Conservation (phyloP, 2,888 invertebrate species). For the Volucella zonaria region DNA sequence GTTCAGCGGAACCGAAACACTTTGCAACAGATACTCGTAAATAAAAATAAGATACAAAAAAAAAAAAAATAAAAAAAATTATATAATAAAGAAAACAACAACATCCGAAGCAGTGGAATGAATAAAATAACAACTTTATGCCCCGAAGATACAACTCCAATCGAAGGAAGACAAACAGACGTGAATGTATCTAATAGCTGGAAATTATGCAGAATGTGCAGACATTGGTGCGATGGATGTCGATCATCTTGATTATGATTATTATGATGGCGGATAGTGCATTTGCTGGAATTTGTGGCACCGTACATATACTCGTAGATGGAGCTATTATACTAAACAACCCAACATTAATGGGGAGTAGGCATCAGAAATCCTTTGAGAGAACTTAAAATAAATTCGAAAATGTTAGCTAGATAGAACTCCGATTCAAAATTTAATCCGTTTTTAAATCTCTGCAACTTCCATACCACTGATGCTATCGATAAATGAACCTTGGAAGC, state of each 20-base stretch:
- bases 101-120: slow-evolving; percentile 3
- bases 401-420: too few species aligned
- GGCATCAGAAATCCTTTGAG: too few species aligned
- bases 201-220: slow-evolving; percentile 58
- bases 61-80: background rate
- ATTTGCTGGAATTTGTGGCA: background rate
- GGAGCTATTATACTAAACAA: too few species aligned
- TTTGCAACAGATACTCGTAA: slow-evolving; percentile 6
- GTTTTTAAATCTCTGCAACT: too few species aligned
- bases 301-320: too few species aligned
- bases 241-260: slow-evolving; percentile 61
- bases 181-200: slow-evolving; percentile 59
- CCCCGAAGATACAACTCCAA: slow-evolving; percentile 40
- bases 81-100: slow-evolving; percentile 39
- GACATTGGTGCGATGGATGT: slow-evolving; percentile 46
- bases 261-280: slow-evolving; percentile 61
- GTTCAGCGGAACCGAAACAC: background rate
- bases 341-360: too few species aligned
- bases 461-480: too few species aligned
- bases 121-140: slow-evolving; percentile 50
- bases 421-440: too few species aligned
- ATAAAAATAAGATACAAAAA: background rate
- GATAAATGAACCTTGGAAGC: too few species aligned
- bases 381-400: too few species aligned
- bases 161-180: slow-evolving; percentile 17